Evolutionary conservation across 2,797 vertebrate genomes (phyloP).

Genomic region (Xerus rutilus): DNA sequence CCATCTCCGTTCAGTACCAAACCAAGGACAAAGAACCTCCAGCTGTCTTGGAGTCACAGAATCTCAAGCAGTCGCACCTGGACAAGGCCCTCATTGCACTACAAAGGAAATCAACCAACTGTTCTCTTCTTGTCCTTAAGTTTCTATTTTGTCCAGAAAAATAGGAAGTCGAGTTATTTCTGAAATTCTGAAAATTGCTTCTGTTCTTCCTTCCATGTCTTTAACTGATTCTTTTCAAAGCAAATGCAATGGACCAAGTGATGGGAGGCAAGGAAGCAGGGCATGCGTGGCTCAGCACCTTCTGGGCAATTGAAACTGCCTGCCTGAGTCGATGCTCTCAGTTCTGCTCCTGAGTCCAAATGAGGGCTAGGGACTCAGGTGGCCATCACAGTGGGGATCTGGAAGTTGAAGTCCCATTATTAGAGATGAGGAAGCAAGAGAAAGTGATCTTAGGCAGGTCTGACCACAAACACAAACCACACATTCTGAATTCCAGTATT

Average conservation of each 20-base stretch:
- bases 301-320: background rate
- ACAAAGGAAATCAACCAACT: background rate
- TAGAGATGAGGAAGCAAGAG: background rate
- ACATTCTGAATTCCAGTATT: slow-evolving; percentile 17
- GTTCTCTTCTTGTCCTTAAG: background rate
- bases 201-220: background rate
- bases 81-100: background rate
- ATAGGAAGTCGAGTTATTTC: background rate
- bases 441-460: background rate
- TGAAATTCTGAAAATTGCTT: background rate
- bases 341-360: background rate
- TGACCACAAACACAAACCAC: background rate
- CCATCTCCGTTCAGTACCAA: background rate
- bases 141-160: background rate
- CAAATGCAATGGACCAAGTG: background rate
- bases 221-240: background rate
- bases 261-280: no score
- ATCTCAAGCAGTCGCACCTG: background rate
- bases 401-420: background rate
- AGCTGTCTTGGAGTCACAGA: background rate
- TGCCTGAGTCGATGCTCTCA: no score
- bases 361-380: background rate
- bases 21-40: background rate
- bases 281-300: background rate
- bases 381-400: background rate